Percentiles rank a stretch among this genome's conserved stretches.
Conservation (phyloP, 2,888 invertebrate species). For the Lasioglossum malachurum region DNA sequence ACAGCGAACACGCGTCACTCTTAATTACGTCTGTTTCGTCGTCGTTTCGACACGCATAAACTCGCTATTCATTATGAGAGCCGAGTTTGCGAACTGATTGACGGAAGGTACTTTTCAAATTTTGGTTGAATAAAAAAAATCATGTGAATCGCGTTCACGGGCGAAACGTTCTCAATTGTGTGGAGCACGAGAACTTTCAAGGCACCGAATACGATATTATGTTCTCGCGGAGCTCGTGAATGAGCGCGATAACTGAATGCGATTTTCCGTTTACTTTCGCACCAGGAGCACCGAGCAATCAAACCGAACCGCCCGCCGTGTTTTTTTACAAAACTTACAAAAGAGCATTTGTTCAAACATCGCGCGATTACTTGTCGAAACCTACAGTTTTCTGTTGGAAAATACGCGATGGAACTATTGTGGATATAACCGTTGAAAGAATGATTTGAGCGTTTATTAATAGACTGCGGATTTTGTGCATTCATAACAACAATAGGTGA, state of each 20-base stretch:
- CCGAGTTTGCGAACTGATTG: not conserved
- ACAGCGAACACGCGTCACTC: slow-evolving; percentile 11
- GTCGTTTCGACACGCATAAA: not conserved
- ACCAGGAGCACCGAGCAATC: not conserved
- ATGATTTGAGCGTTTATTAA: not conserved
- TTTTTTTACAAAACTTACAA: not conserved
- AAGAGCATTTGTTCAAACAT: not conserved
- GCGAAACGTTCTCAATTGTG: not conserved
- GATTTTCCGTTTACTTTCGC: not conserved
- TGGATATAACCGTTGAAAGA: not conserved
- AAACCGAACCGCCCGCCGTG: not conserved
- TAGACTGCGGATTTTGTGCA: too few species aligned
- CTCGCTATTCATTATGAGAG: not conserved
- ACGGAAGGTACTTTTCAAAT: not conserved
- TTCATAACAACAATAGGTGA: too few species aligned
- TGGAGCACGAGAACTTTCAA: not conserved
- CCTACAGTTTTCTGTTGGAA: too few species aligned
- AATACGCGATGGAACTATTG: not conserved
- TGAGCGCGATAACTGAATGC: not conserved
- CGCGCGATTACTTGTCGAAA: not conserved
- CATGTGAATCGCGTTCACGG: not conserved
- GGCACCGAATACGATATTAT: not conserved
- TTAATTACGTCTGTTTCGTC: not conserved
- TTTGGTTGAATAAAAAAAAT: not conserved
- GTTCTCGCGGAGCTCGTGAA: not conserved